Percentiles rank a stretch among this genome's conserved stretches.
phyloP scores from a whole-genome alignment of 92 coral and sea anemone genomes.

The Blastomussa wellsi region DNA sequence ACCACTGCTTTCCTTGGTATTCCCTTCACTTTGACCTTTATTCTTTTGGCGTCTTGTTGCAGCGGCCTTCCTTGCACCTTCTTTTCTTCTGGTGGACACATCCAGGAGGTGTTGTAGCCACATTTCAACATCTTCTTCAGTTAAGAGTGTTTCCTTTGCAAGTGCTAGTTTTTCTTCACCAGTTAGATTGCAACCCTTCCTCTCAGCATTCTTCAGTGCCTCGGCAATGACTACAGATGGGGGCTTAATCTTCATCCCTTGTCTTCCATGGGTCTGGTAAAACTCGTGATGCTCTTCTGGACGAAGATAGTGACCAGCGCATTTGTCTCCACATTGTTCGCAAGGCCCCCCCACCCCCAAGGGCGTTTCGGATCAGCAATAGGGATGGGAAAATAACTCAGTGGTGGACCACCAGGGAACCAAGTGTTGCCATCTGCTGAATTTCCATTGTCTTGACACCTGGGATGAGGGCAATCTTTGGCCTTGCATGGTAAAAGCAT shows the following conservation, averaged over 20 bases:
- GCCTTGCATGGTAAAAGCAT: constrained; percentile 48
- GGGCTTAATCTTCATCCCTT: constrained; percentile 1
- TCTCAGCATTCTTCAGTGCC: background rate
- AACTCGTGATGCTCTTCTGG: background rate
- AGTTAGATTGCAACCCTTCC: background rate
- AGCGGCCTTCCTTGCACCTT: constrained; percentile 49
- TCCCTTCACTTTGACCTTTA: constrained; percentile 4
- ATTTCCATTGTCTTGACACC: constrained; percentile 42
- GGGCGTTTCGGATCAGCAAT: constrained; percentile 52
- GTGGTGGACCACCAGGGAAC: constrained; percentile 60
- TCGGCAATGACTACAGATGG: background rate
- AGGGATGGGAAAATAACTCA: constrained; percentile 55
- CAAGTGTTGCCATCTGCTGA: constrained; percentile 32
- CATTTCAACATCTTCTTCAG: constrained; percentile 35
- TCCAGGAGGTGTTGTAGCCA: constrained; percentile 52
- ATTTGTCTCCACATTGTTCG: constrained; percentile 29
- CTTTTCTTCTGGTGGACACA: constrained; percentile 33
- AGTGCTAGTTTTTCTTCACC: background rate
- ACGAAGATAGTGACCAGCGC: constrained; percentile 40
- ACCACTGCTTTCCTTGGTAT: background rate
- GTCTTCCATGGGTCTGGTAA: background rate
- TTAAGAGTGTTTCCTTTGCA: constrained; percentile 45
- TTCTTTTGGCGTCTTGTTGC: too few relatives aligned
- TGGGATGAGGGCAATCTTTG: constrained; percentile 39
- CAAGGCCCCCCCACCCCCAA: constrained; percentile 58